Evolutionary conservation across 2,888 invertebrate species (phyloP).

Genomic region (Hybos culiciformis): DNA sequence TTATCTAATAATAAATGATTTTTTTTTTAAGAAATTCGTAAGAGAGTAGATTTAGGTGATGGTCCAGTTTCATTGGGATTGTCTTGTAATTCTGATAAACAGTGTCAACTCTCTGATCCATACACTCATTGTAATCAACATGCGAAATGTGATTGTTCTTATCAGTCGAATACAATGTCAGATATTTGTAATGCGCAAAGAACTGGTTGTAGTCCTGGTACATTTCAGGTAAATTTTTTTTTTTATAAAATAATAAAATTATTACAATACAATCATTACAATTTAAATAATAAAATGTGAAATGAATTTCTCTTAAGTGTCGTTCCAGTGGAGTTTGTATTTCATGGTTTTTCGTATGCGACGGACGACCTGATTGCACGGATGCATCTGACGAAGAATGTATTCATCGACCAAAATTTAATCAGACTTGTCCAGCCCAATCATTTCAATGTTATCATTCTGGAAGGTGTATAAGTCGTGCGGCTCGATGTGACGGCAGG

Average conservation of each 20-base stretch:
- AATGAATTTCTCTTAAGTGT: slow-evolving; percentile 44
- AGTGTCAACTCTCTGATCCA: slow-evolving; percentile 69
- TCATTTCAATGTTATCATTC: slow-evolving; percentile 56
- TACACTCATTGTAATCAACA: slow-evolving; percentile 51
- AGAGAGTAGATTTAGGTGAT: slow-evolving; percentile 33
- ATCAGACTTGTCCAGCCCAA: slow-evolving; percentile 49
- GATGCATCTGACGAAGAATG: slow-evolving; percentile 84
- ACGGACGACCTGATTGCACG: slow-evolving; percentile 62
- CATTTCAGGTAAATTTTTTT: slow-evolving; percentile 47
- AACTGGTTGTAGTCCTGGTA: slow-evolving; percentile 69
- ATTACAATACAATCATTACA: background rate
- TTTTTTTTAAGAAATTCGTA: slow-evolving; percentile 25
- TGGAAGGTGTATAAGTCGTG: slow-evolving; percentile 62
- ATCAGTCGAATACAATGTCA: slow-evolving; percentile 19
- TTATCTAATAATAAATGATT: background rate
- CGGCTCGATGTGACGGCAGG: slow-evolving; percentile 67
- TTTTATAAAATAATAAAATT: background rate
- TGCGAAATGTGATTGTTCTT: slow-evolving; percentile 54
- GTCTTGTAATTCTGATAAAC: slow-evolving; percentile 57
- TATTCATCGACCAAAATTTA: slow-evolving; percentile 35
- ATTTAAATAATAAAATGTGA: background rate
- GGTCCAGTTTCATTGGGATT: slow-evolving; percentile 59
- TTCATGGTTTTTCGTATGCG: slow-evolving; percentile 88
- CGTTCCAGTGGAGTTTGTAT: slow-evolving; percentile 73
- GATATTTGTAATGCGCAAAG: slow-evolving; percentile 56